A percentile compares a stretch with the other conserved stretches of the same genome.
These are phyloP conservation scores for Pseudomugil gertrudae DNA, from an alignment of 2,797 vertebrate species.

Conservation along the genomic window DNA sequence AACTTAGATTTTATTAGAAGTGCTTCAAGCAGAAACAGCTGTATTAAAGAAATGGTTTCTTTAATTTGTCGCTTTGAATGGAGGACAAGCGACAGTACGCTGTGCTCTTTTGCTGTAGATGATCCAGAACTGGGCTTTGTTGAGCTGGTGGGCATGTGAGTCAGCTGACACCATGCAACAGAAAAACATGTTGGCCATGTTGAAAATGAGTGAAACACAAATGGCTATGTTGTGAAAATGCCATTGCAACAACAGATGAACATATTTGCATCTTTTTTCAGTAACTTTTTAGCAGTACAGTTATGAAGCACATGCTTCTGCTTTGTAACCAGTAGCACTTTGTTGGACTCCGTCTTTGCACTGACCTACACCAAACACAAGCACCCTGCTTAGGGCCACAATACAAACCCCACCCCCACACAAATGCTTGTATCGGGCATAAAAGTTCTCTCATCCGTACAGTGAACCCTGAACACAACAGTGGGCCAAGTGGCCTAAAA, in stretches of 20 bases:
- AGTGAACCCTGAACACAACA: constrained; percentile 74
- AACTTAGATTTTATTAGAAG: neutral
- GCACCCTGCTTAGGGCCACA: constrained; percentile 63
- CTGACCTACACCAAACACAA: constrained; percentile 69
- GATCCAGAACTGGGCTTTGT: constrained; percentile 46
- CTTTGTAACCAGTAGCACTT: constrained; percentile 25
- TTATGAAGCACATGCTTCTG: constrained; percentile 8
- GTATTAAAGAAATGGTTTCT: neutral
- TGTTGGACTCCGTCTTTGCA: constrained; percentile 47
- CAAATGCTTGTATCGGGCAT: constrained; percentile 54
- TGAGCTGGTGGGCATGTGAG: constrained; percentile 61
- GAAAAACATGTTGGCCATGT: constrained; percentile 16
- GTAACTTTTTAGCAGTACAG: constrained; percentile 8
- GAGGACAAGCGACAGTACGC: constrained; percentile 6
- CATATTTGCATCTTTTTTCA: neutral
- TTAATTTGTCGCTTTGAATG: neutral
- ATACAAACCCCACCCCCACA: constrained; percentile 59
- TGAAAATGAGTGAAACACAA: constrained; percentile 25
- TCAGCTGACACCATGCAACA: constrained; percentile 42
- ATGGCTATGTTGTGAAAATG: constrained; percentile 7
- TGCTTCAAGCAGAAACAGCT: neutral
- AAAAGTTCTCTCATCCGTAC: constrained; percentile 74
- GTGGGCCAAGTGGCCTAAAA: constrained; percentile 73
- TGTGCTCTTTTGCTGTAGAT: constrained; percentile 14
- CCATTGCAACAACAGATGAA: neutral